Conservation (phyloP, 1,140 invertebrate genomes). For the Solen grandis region DNA sequence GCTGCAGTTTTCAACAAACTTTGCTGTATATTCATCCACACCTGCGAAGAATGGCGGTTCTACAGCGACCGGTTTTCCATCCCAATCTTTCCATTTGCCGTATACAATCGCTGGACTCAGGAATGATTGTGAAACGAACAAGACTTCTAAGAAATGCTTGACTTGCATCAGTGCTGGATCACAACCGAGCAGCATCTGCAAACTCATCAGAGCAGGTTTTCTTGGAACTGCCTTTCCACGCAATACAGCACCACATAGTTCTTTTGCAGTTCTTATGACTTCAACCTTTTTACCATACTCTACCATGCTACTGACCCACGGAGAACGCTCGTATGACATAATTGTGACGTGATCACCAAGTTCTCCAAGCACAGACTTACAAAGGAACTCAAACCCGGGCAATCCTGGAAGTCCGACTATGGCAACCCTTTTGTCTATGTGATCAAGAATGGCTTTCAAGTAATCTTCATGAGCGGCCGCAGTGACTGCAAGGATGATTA, state of each 20-base stretch:
- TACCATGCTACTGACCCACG: constrained; percentile 68
- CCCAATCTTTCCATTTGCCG: constrained; percentile 72
- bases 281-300: constrained; percentile 68
- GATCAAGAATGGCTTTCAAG: constrained; percentile 58
- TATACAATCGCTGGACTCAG: constrained; percentile 71
- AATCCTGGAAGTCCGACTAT: constrained; percentile 48
- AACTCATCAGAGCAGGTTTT: constrained; percentile 62
- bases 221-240: constrained; percentile 56
- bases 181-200: constrained; percentile 61
- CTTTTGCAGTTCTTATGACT: constrained; percentile 45
- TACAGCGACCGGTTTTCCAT: constrained; percentile 66
- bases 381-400: constrained; percentile 71
- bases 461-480: constrained; percentile 65
- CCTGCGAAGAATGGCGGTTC: constrained; percentile 71
- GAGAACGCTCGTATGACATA: constrained; percentile 65
- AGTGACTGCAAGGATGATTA: constrained; percentile 61
- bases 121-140: constrained; percentile 65
- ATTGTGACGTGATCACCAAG: constrained; percentile 60
- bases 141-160: constrained; percentile 65
- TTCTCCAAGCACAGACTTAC: constrained; percentile 52
- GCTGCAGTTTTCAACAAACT: constrained; percentile 61
- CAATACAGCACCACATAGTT: constrained; percentile 58
- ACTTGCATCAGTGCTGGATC: constrained; percentile 57
- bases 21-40: constrained; percentile 61
- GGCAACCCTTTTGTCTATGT: constrained; percentile 53